Percentiles rank a stretch among this genome's conserved stretches.
phyloP scores from a whole-genome alignment of 2,797 vertebrate species.

The Melopsittacus undulatus region DNA sequence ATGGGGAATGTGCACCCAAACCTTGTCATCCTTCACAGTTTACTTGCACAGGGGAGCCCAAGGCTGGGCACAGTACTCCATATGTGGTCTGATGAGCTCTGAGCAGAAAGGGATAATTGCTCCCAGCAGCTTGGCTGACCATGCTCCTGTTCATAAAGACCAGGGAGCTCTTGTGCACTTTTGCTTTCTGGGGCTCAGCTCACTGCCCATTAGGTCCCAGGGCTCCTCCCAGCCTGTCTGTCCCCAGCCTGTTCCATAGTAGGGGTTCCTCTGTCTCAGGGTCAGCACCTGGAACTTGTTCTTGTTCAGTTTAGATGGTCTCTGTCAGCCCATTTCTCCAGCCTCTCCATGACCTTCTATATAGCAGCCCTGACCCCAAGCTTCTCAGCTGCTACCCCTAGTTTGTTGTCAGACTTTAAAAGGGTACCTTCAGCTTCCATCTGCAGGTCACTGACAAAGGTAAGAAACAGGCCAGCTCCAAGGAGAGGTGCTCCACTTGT shows the following conservation, averaged over 20 bases:
- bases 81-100: rapidly evolving
- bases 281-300: not conserved
- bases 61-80: not conserved
- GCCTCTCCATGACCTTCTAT: not conserved
- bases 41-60: not conserved
- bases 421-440: not conserved
- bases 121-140: not conserved
- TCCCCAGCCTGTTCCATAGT: not conserved
- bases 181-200: not conserved
- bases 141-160: not conserved
- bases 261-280: not conserved
- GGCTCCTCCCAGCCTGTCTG: not conserved
- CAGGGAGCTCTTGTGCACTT: not conserved
- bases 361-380: not conserved
- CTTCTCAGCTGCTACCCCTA: not conserved
- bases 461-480: not conserved
- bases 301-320: not conserved
- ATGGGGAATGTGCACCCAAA: rapidly evolving
- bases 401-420: not conserved
- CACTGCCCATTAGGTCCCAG: not conserved
- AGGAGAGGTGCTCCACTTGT: not conserved
- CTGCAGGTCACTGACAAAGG: not conserved
- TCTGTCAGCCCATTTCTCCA: not conserved
- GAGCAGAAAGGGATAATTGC: not conserved
- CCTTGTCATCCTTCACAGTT: not conserved